Evolutionary conservation across 2,888 invertebrate species (phyloP), one percentile per base, ranked within the genome.

Genomic region (Metallyticus violacea): DNA sequence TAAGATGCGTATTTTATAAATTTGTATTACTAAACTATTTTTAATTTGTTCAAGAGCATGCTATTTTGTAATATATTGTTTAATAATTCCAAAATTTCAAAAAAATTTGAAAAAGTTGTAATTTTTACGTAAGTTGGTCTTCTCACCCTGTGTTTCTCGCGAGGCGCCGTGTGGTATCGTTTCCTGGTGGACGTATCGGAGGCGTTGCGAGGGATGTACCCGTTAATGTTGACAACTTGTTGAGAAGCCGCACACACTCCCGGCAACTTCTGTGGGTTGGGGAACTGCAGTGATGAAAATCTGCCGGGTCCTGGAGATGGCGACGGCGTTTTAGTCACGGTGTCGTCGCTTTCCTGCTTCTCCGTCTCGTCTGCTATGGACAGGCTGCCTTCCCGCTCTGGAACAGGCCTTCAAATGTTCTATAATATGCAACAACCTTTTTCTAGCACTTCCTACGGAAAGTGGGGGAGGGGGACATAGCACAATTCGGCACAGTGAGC

Each of bases 81-180:
- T n/a, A n/a, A n/a, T n/a, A n/a, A n/a, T n/a, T n/a, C n/a, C n/a
- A n/a, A n/a, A n/a, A n/a, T n/a, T n/a, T n/a, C n/a, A n/a, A n/a
- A n/a, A n/a, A n/a, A n/a, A n/a, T n/a, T n/a, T n/a, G n/a, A n/a
- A n/a, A n/a, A n/a, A n/a, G n/a, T n/a, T n/a, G n/a, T n/a, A n/a
- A n/a, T n/a, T n/a, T n/a, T n/a, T n/a, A n/a, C n/a, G n/a, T n/a
- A n/a, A n/a, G n/a, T n/a, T 15, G 25, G 9, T 79, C 22, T 7
- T 62, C 90, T 91, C 90, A 94, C 94, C 92, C 93, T 92, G 90
- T 93, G 93, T 89, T 94, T 94, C 89, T 94, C 94, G 89, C 94
- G 92, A 0, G 94, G 93, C 7, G 94, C 93, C 5, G 94, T 94
- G 89, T 94, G 93, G 91, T 93, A 94, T 85, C 93, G 92, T 90